A percentile compares a stretch with the other conserved stretches of the same genome.
These are phyloP conservation scores for Botia kubotai DNA, from an alignment of 2,797 vertebrate species.

Conservation along the genomic window DNA sequence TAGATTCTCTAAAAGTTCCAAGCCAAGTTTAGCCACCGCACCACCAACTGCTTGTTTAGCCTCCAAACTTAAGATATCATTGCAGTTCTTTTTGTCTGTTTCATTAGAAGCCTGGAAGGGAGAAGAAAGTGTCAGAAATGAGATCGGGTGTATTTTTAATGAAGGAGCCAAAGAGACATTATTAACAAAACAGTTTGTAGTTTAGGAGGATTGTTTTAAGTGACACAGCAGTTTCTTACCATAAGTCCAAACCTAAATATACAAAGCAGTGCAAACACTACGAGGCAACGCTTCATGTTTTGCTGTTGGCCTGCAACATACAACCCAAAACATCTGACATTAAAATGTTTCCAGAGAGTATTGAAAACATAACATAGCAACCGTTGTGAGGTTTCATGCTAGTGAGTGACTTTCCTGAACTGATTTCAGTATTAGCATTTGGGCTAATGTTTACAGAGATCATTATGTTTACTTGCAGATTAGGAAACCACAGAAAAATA, in stretches of 20 bases:
- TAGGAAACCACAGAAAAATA: neutral
- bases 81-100: constrained; percentile 58
- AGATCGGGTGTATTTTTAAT: neutral
- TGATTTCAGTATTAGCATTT: neutral
- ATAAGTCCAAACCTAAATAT: constrained; percentile 63
- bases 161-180: neutral
- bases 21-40: constrained; percentile 82
- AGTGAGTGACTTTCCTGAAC: too few relatives aligned
- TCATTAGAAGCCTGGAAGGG: constrained; percentile 22
- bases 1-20: constrained; percentile 80
- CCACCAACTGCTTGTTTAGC: constrained; percentile 73
- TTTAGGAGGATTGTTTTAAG: neutral
- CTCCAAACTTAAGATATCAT: constrained; percentile 65
- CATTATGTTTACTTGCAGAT: neutral
- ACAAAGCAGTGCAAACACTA: constrained; percentile 67
- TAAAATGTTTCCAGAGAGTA: neutral
- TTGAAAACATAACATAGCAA: neutral
- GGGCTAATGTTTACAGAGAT: neutral
- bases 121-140: neutral
- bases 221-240: constrained; percentile 63
- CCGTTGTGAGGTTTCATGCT: neutral
- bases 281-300: constrained; percentile 72
- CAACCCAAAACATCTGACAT: neutral
- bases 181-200: neutral
- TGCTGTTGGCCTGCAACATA: constrained; percentile 68